These are phyloP conservation scores for Drosophila parthenogenetica DNA, from an alignment of 2,888 invertebrate genomes.

Conservation along the genomic window DNA sequence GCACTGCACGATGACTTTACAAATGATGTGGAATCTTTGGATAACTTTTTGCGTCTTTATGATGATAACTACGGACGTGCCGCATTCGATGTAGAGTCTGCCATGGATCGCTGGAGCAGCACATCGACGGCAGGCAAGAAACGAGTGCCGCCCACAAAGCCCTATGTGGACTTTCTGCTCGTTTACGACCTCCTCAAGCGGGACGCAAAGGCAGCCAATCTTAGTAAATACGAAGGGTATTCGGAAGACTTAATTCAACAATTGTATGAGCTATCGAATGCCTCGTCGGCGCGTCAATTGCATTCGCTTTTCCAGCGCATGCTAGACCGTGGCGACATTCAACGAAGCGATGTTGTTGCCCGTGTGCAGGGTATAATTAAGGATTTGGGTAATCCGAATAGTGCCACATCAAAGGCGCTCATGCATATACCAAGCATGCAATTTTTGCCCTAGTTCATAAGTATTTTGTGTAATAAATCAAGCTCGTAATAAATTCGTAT, in stretches of 20 bases:
- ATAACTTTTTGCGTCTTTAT: constrained; percentile 84
- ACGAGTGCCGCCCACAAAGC: constrained; percentile 84
- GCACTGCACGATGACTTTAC: constrained; percentile 79
- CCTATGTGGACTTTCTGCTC: constrained; percentile 84
- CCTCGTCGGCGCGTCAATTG: constrained; percentile 83
- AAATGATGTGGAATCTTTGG: constrained; percentile 83
- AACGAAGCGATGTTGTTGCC: constrained; percentile 82
- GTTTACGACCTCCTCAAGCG: constrained; percentile 85
- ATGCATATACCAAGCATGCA: constrained; percentile 83
- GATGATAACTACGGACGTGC: constrained; percentile 84
- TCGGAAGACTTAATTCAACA: constrained; percentile 80
- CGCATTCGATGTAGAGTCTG: constrained; percentile 74
- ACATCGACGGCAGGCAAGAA: constrained; percentile 84
- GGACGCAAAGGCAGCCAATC: constrained; percentile 84
- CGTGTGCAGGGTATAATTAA: constrained; percentile 82
- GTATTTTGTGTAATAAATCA: constrained; percentile 40
- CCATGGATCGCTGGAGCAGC: constrained; percentile 82
- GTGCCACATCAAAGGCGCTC: constrained; percentile 80
- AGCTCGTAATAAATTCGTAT: constrained; percentile 49
- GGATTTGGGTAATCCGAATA: constrained; percentile 82
- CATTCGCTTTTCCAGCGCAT: constrained; percentile 82
- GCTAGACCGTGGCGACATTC: constrained; percentile 82
- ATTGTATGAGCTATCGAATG: constrained; percentile 77
- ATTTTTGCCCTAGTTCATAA: constrained; percentile 79
- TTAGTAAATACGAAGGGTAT: constrained; percentile 84